A percentile compares a stretch with the other conserved stretches of the same genome.
phyloP scores from a whole-genome alignment of 2,113 vertebrate genomes.

The Theristicus caerulescens region DNA sequence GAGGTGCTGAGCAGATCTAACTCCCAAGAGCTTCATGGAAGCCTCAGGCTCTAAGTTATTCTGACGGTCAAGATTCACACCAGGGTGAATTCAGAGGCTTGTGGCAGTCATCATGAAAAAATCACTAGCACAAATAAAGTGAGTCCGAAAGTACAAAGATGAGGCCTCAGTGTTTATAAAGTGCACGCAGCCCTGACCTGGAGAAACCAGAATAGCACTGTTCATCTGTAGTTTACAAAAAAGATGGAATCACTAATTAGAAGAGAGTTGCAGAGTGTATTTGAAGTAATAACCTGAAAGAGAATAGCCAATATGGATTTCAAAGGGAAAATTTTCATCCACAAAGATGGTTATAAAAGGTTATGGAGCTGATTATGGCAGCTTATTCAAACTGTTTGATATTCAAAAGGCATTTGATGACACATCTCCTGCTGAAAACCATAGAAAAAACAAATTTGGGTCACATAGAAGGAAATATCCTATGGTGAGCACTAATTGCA shows the following conservation, averaged over 20 bases:
- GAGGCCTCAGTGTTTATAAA: not conserved
- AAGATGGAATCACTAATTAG: constrained; percentile 12
- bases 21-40: not conserved
- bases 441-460: constrained; percentile 29
- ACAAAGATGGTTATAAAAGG: constrained; percentile 1
- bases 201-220: not conserved
- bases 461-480: constrained; percentile 38
- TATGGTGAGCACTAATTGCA: constrained; percentile 59
- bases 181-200: not conserved
- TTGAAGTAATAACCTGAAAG: constrained; percentile 43
- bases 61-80: not conserved
- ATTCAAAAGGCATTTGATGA: constrained; percentile 47
- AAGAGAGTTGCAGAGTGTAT: not conserved
- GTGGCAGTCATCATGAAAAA: not conserved
- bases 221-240: not conserved
- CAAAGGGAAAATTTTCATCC: not conserved
- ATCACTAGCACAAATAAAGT: not conserved
- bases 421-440: constrained; percentile 31
- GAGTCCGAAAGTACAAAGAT: not conserved
- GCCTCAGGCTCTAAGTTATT: not conserved
- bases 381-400: constrained; percentile 6
- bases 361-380: constrained; percentile 18
- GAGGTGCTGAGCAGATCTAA: not conserved
- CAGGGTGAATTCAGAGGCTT: not conserved
- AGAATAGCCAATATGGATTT: constrained; percentile 18